Percentiles rank a stretch among this genome's conserved stretches.
Conservation (phyloP, 2,888 invertebrate genomes). For the Chrysina gloriosa region DNA sequence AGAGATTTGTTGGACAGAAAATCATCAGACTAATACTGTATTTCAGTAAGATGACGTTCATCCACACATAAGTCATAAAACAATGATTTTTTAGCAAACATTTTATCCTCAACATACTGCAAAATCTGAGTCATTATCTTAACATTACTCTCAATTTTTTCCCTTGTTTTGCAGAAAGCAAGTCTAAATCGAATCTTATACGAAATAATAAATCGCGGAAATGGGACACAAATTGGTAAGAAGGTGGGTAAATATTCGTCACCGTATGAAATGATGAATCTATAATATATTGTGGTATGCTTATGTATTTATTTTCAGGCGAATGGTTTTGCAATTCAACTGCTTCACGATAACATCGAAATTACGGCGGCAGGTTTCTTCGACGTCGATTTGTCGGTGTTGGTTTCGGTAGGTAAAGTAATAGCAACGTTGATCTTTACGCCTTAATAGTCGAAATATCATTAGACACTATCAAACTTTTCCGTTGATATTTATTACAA, state of each 20-base stretch:
- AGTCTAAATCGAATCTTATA: neutral
- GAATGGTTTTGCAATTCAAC: neutral
- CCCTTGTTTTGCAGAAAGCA: neutral
- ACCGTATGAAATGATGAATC: neutral
- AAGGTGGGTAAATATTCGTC: neutral
- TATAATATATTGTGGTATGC: neutral
- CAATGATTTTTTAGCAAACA: too few species aligned
- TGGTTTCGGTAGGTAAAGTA: neutral
- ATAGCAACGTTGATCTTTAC: too few species aligned
- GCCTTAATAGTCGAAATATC: too few species aligned
- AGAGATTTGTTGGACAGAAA: too few species aligned
- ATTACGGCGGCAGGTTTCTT: constrained; percentile 27
- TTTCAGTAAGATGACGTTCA: too few species aligned
- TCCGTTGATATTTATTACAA: neutral
- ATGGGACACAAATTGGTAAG: neutral
- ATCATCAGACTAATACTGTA: too few species aligned
- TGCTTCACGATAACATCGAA: constrained; percentile 8
- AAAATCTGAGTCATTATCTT: too few species aligned
- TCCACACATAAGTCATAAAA: too few species aligned
- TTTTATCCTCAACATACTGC: too few species aligned
- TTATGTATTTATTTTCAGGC: neutral
- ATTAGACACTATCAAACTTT: too few species aligned
- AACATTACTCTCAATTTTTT: neutral
- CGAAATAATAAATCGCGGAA: neutral
- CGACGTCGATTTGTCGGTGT: neutral